Evolutionary conservation across 2,888 invertebrate genomes (phyloP).

Genomic region (Thymelicus acteon): DNA sequence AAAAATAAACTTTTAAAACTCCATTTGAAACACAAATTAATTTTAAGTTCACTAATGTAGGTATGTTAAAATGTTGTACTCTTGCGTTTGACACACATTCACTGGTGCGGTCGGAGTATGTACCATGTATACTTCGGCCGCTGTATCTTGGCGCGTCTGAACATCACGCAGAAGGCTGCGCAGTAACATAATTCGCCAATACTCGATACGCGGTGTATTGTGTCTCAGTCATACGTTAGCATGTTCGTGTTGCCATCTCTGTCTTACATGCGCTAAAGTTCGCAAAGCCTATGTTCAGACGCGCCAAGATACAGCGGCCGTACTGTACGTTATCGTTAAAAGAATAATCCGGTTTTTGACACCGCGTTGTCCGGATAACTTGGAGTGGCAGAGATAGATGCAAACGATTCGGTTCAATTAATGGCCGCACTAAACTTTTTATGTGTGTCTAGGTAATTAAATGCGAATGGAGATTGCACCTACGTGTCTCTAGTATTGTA

Average conservation of each 20-base stretch:
- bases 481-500: neutral
- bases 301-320: no score
- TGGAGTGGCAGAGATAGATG: slow-evolving; percentile 3
- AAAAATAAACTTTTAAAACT: neutral
- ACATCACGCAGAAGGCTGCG: no score
- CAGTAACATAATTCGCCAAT: no score
- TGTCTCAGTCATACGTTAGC: no score
- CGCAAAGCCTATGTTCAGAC: no score
- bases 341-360: slow-evolving; percentile 21
- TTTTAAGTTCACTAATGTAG: neutral
- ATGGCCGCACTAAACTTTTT: slow-evolving; percentile 14
- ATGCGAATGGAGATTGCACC: neutral
- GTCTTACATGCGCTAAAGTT: no score
- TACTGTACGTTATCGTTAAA: slow-evolving; percentile 17
- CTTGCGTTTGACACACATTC: slow-evolving; percentile 21
- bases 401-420: neutral
- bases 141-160: no score
- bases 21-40: neutral
- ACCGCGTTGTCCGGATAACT: slow-evolving; percentile 1
- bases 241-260: no score
- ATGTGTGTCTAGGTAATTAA: slow-evolving; percentile 18
- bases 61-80: slow-evolving; percentile 13
- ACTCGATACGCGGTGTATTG: no score
- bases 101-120: no score
- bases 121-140: no score